Conservation (phyloP, 2,797 vertebrate species). For the Nothura maculosa region DNA sequence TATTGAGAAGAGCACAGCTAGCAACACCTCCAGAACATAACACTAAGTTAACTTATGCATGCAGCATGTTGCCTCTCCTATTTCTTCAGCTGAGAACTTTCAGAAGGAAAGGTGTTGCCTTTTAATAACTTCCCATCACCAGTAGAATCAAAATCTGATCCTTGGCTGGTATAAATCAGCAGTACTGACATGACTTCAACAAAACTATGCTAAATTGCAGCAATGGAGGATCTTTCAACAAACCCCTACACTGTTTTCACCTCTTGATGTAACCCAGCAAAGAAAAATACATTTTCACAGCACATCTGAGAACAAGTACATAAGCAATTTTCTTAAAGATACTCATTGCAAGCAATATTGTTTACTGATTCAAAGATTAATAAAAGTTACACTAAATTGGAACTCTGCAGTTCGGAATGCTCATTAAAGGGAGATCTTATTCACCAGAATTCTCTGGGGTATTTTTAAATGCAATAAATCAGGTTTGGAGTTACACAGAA, state of each 20-base stretch:
- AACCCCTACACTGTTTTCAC: background rate
- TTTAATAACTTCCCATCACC: background rate
- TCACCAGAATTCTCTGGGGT: constrained; percentile 33
- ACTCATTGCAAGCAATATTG: constrained; percentile 2
- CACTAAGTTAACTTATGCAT: background rate
- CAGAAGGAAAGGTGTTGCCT: background rate
- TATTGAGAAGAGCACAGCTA: background rate
- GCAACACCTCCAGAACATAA: background rate
- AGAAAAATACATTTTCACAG: constrained; percentile 19
- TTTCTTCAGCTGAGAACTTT: background rate
- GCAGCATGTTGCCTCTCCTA: background rate
- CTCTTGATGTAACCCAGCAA: background rate
- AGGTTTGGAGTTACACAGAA: constrained; percentile 38
- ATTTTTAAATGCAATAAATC: constrained; percentile 47
- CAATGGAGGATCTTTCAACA: background rate
- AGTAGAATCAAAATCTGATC: background rate
- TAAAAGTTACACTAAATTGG: constrained; percentile 47
- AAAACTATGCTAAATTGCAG: background rate
- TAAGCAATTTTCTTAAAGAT: constrained; percentile 42
- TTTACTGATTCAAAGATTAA: constrained; percentile 64
- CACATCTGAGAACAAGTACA: constrained; percentile 17
- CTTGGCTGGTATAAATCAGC: background rate
- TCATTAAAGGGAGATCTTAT: constrained; percentile 41
- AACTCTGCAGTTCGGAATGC: constrained; percentile 40
- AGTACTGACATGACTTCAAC: background rate